Base-by-base conservation (phyloP, 2,113 vertebrate genomes). In the Psammodynastes pulverulentus region DNA sequence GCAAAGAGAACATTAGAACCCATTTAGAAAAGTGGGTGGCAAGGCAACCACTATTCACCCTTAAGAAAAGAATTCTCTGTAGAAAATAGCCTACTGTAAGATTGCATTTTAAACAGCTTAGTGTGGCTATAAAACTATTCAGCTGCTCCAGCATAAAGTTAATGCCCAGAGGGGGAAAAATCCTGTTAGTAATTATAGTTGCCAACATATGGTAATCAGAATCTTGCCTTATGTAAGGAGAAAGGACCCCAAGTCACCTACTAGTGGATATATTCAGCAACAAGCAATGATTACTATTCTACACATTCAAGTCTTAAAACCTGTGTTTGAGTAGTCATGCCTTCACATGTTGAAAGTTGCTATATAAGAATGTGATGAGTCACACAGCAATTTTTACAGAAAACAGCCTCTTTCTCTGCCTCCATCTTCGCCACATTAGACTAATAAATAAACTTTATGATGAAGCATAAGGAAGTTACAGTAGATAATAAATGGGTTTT, bases 61-160 rank as follows among this genome's bases (percentile, higher is more conserved):
- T 51, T 39, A 48, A 52, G 56, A 90, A 92, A 92, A 34, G 43
- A 49, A 58, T 92, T 89, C 87, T 93, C 34, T 51, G 34, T 45
- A 62, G 67, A 87, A 49, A 45, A 90, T 51, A 52, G 88, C 62
- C 85, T 90, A n/a, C 88, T 89, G 87, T 56, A 84, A 92, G 72
- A 29, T 48, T 62, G 88, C 72, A 85, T 86, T 89, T 85, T 89
- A 86, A 92, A 86, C n/a, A 86, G n/a, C 9, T 89, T 86, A 21
- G 23, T 26, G n/a, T 43, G 4, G n/a, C n/a, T 62, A 39, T 62
- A 62, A 92, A 89, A 85, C 17, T 39, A 46, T 58, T 85, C 51
- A 89, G 52, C 13, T 89, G 56, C 39, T 54, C 84, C 67, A 92
- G 15, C 43, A 52, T 79, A 58, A 91, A 79, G 34, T 39, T 86